phyloP scores from a whole-genome alignment of 30 jellyfish, hydroid and myxozoan genomes.

The Aurelia aurita region DNA sequence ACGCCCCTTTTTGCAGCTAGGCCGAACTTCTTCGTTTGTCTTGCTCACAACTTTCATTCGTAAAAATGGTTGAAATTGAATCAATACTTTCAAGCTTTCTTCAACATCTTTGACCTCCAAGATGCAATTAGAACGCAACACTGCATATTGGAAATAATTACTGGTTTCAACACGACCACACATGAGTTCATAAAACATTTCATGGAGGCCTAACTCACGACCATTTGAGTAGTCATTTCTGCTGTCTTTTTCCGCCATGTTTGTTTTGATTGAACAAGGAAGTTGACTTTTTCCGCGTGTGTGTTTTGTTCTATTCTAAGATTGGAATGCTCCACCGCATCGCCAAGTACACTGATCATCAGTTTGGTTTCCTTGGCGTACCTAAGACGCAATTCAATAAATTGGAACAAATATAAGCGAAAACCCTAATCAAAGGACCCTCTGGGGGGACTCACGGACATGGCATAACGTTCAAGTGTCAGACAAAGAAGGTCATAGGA shows the following conservation, averaged over 20 bases:
- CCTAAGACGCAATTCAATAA: too few relatives aligned
- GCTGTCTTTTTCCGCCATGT: neutral
- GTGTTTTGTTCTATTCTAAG: too few relatives aligned
- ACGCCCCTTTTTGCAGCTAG: slow-evolving; percentile 2
- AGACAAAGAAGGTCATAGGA: too few relatives aligned
- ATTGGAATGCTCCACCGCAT: too few relatives aligned
- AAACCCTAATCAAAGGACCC: too few relatives aligned
- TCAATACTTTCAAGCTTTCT: slow-evolving; percentile 14
- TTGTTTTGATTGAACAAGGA: neutral
- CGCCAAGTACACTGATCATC: too few relatives aligned
- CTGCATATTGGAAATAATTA: slow-evolving; percentile 44
- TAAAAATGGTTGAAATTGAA: slow-evolving; percentile 57
- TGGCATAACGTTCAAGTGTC: too few relatives aligned
- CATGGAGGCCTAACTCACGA: slow-evolving; percentile 53
- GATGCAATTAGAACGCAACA: slow-evolving; percentile 5
- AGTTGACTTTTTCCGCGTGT: too few relatives aligned
- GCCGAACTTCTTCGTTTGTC: neutral
- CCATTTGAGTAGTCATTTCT: neutral
- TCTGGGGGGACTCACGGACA: too few relatives aligned
- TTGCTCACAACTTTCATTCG: slow-evolving; percentile 45
- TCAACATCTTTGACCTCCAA: slow-evolving; percentile 19
- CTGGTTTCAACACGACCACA: slow-evolving; percentile 7
- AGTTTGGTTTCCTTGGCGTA: too few relatives aligned
- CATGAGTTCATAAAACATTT: slow-evolving; percentile 22
- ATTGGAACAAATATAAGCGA: too few relatives aligned